Percentiles rank a stretch among this genome's conserved stretches.
These are phyloP conservation scores for Lampris incognitus DNA, from an alignment of 2,113 vertebrate genomes.

Conservation along the genomic window DNA sequence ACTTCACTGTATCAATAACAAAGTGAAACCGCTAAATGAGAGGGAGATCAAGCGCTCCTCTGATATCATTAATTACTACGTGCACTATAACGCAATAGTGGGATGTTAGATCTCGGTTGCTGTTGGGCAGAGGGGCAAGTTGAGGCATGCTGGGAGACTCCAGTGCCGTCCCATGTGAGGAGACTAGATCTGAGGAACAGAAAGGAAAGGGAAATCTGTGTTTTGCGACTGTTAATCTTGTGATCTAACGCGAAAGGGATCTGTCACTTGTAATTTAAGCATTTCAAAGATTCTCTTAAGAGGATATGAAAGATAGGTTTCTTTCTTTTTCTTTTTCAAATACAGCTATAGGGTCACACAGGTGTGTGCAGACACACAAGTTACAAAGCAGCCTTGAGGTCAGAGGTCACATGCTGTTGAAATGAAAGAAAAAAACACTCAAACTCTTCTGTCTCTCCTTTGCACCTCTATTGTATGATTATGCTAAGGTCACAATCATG, in stretches of 20 bases:
- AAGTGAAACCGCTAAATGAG: slow-evolving; percentile 67
- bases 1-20: slow-evolving; percentile 72
- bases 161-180: slow-evolving; percentile 24
- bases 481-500: too few relatives aligned
- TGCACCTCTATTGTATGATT: too few relatives aligned
- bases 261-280: slow-evolving; percentile 65
- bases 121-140: slow-evolving; percentile 59
- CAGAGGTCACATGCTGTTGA: neutral
- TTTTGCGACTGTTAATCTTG: slow-evolving; percentile 68
- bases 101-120: slow-evolving; percentile 58
- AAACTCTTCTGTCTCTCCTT: too few relatives aligned
- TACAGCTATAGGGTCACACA: too few relatives aligned
- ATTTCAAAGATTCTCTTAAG: slow-evolving; percentile 60
- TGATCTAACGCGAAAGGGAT: slow-evolving; percentile 58
- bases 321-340: neutral
- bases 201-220: slow-evolving; percentile 65
- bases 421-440: too few relatives aligned
- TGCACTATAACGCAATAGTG: slow-evolving; percentile 54
- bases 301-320: slow-evolving; percentile 29
- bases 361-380: neutral
- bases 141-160: slow-evolving; percentile 59
- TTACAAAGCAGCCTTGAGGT: neutral
- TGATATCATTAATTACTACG: slow-evolving; percentile 70
- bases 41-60: slow-evolving; percentile 61
- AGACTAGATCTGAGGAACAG: slow-evolving; percentile 58